phyloP scores from a whole-genome alignment of 1,140 invertebrate genomes.

The Cyrtorhinus lividipennis region DNA sequence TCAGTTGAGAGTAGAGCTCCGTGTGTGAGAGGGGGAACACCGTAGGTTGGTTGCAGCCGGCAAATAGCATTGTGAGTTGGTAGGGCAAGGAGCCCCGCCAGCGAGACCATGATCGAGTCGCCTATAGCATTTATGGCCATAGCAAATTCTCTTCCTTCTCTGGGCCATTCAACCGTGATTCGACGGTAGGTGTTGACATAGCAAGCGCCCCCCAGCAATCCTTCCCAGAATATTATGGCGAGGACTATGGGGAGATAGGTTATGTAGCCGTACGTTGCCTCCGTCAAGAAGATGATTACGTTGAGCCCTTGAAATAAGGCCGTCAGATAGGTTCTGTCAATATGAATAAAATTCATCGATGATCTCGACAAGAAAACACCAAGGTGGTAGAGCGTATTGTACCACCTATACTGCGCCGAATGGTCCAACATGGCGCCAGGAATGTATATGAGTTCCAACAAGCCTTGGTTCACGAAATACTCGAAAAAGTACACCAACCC shows the following conservation, averaged over 20 bases:
- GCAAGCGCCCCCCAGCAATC: slow-evolving; percentile 62
- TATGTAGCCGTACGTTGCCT: slow-evolving; percentile 53
- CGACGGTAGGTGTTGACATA: slow-evolving; percentile 78
- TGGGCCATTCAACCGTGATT: slow-evolving; percentile 54
- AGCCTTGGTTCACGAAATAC: slow-evolving; percentile 82
- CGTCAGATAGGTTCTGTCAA: slow-evolving; percentile 58
- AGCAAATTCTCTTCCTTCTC: slow-evolving; percentile 42
- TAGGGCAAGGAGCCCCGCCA: slow-evolving; percentile 59
- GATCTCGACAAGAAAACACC: slow-evolving; percentile 78
- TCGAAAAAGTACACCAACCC: slow-evolving; percentile 70
- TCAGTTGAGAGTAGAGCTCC: no score
- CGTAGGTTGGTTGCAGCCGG: slow-evolving; percentile 30
- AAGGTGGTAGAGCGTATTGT: slow-evolving; percentile 70
- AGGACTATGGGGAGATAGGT: slow-evolving; percentile 62
- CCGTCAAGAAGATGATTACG: slow-evolving; percentile 46
- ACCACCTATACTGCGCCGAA: slow-evolving; percentile 62
- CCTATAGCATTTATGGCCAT: slow-evolving; percentile 57
- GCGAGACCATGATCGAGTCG: slow-evolving; percentile 56
- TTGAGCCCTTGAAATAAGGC: slow-evolving; percentile 60
- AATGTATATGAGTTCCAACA: slow-evolving; percentile 65
- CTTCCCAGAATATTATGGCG: slow-evolving; percentile 59
- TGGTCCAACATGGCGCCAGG: slow-evolving; percentile 45
- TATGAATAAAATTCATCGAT: slow-evolving; percentile 57
- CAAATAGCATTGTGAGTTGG: slow-evolving; percentile 61
- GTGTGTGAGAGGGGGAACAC: not conserved